Evolutionary conservation across 2,888 invertebrate genomes (phyloP), one percentile per base, ranked within the genome.

Genomic region (Xestia xanthographa): DNA sequence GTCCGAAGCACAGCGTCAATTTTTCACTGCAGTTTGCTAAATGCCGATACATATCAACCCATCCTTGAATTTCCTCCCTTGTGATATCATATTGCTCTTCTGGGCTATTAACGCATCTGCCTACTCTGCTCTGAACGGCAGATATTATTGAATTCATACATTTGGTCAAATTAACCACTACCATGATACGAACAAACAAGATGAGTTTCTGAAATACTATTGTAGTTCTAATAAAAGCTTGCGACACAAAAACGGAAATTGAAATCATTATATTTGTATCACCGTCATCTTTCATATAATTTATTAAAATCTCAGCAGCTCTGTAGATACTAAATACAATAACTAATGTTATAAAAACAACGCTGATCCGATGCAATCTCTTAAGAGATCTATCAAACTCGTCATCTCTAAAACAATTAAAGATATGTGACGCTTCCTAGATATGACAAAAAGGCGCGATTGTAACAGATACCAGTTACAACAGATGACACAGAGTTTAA

Each of bases 21-120:
- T 72, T 75, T 12, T 72, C 20, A 66, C 75, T 72, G 38, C 65
- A 75, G 17, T 75, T 66, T 2, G 12, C 75, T 22, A 72, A 58
- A 66, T 72, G 29, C 9, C 41, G 22, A 20, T 72, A 66, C 56
- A 66, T 1, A 22, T 72, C 65, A 26, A 75, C 65, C 75, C 75
- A 75, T 48, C n/a, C 38, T 22, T 72, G 45, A 56, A 72, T 72
- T 14, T 66, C 26, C 17, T 41, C 65, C 8, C 11, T 65, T 65
- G 29, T 48, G 22, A 66, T 50, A 14, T 43, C 38, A 66, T 17
- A 65, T 48, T 48, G 29, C 3, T 38, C 56, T n/a, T n/a, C 38
- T 9, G 48, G 29, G 38, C 17, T 29, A 41, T 62, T n/a, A 41
- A 48, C 38, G n/a, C 12, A 12, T 1, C 12, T 48, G 6, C 8